Evolutionary conservation across 2,113 vertebrate genomes (phyloP).

Genomic region (Panthera leo): DNA sequence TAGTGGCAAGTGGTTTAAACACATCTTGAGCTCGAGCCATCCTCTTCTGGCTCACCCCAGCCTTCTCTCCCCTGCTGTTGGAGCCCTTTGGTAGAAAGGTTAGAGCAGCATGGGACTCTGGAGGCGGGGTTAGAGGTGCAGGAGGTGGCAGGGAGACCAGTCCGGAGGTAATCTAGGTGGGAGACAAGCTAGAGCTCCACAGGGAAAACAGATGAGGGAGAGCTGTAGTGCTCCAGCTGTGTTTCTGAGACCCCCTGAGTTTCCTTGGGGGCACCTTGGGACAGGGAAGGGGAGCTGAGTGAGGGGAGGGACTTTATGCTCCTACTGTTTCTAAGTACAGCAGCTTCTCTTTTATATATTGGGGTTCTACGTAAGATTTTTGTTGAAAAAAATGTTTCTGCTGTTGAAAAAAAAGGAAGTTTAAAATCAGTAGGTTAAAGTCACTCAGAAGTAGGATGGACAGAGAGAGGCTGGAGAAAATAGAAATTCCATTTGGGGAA

Average conservation of each 20-base stretch:
- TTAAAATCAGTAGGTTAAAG: not conserved
- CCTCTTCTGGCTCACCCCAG: not conserved
- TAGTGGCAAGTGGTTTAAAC: not conserved
- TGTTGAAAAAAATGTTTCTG: not conserved
- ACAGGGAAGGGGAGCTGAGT: not conserved
- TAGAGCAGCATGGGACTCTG: not conserved
- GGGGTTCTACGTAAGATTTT: constrained; percentile 10
- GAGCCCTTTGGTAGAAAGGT: not conserved
- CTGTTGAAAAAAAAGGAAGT: not conserved
- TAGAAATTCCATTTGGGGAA: constrained; percentile 1
- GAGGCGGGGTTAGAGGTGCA: not conserved
- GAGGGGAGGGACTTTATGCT: not conserved
- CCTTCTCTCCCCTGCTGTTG: not conserved
- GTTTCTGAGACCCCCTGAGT: not conserved
- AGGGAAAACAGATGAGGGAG: not conserved
- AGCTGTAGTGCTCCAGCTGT: not conserved
- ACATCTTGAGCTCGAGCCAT: not conserved
- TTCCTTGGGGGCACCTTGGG: not conserved
- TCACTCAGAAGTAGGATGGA: not conserved
- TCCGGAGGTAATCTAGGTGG: not conserved
- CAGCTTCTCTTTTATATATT: not conserved
- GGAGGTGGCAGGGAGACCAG: not conserved
- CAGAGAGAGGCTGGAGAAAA: not conserved
- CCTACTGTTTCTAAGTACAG: not conserved
- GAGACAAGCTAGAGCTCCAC: not conserved